Percentiles rank a stretch among this genome's conserved stretches.
phyloP scores from a whole-genome alignment of 2,888 invertebrate genomes.

The Balanococcus diminutus region DNA sequence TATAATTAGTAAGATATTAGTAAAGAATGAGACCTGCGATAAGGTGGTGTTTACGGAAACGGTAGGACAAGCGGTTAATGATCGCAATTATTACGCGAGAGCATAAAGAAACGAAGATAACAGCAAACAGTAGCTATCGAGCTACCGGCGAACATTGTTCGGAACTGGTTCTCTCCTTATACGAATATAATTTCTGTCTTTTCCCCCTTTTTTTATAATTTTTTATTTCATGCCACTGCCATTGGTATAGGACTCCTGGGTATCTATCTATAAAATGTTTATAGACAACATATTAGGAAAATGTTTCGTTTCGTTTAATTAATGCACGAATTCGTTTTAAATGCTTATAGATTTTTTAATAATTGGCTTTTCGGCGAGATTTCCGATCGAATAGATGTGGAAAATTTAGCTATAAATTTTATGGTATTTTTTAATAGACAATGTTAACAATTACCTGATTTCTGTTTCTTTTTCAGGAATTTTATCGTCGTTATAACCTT shows the following conservation, averaged over 20 bases:
- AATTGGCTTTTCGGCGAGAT: not conserved
- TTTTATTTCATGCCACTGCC: not conserved
- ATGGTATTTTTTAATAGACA: not conserved
- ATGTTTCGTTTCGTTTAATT: conserved; percentile 47
- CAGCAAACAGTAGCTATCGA: conserved; percentile 48
- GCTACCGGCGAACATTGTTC: conserved; percentile 50
- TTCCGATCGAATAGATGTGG: not conserved
- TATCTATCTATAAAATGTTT: conserved; percentile 27
- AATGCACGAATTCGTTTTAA: conserved; percentile 15
- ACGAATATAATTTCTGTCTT: conserved; percentile 35
- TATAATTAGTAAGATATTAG: conserved; percentile 55
- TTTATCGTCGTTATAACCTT: not conserved
- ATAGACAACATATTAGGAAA: conserved; percentile 45
- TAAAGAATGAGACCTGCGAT: conserved; percentile 45
- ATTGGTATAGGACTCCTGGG: not conserved
- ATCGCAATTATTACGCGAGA: conserved; percentile 46
- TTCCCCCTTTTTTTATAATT: conserved; percentile 22
- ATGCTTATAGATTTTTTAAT: not conserved
- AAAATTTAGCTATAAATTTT: not conserved
- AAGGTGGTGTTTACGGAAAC: conserved; percentile 33
- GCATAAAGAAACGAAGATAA: conserved; percentile 32
- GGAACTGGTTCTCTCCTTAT: conserved; percentile 49
- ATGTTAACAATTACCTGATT: not conserved
- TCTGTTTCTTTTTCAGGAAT: not conserved
- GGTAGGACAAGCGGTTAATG: conserved; percentile 48